A percentile compares a stretch with the other conserved stretches of the same genome.
phyloP scores from a whole-genome alignment of 2,113 vertebrate genomes.

The Syngnathus scovelli region DNA sequence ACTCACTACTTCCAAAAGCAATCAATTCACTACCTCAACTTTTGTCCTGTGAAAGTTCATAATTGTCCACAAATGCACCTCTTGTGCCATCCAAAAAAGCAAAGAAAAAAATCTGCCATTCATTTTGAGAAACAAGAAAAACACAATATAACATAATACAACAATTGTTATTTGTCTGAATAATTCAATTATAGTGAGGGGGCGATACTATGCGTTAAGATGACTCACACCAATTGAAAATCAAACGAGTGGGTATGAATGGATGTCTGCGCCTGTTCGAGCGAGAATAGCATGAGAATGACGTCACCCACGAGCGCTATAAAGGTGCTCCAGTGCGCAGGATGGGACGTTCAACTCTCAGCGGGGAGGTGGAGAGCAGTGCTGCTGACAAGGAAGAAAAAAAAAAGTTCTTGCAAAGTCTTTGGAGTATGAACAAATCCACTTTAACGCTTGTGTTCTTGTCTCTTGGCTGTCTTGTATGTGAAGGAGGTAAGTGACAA shows the following conservation, averaged over 20 bases:
- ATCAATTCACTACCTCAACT: not conserved
- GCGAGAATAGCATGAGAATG: not conserved
- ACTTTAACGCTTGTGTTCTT: slow-evolving; percentile 41
- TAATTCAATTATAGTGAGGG: not conserved
- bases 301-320: not conserved
- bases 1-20: not conserved
- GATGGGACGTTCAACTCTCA: not conserved
- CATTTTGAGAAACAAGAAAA: not conserved
- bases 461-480: slow-evolving; percentile 51
- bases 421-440: slow-evolving; percentile 56
- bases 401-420: not conserved
- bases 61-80: not conserved
- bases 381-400: not conserved
- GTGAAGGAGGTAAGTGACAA: slow-evolving; percentile 57
- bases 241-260: not conserved
- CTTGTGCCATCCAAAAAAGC: not conserved
- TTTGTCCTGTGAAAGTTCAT: not conserved
- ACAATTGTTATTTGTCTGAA: not conserved
- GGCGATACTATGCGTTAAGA: not conserved
- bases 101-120: not conserved
- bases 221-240: not conserved
- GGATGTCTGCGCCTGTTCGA: not conserved
- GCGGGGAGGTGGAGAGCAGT: not conserved
- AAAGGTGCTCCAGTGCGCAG: not conserved
- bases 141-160: not conserved